phyloP scores from a whole-genome alignment of 2,888 invertebrate species.

The Morpho achilles region DNA sequence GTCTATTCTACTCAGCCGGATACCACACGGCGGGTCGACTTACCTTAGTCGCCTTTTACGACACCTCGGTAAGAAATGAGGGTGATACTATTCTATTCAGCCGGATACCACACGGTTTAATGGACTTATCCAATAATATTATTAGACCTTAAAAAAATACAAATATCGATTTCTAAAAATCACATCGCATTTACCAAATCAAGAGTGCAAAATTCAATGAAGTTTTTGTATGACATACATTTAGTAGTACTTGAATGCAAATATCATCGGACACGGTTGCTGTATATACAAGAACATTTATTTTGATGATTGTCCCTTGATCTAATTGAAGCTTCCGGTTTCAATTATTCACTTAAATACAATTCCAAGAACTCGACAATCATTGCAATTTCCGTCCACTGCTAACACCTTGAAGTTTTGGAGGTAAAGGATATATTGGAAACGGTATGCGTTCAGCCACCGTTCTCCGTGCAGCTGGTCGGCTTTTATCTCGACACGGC shows the following conservation, averaged over 20 bases:
- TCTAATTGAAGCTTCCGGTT: constrained; percentile 3
- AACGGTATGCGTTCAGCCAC: constrained; percentile 58
- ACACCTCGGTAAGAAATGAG: too few species aligned
- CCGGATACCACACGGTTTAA: too few species aligned
- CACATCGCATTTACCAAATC: too few species aligned
- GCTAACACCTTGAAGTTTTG: constrained; percentile 13
- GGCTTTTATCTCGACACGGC: constrained; percentile 71
- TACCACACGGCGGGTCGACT: too few species aligned
- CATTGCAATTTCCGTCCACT: constrained; percentile 2
- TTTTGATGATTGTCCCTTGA: not conserved
- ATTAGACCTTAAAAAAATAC: too few species aligned
- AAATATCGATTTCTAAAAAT: too few species aligned
- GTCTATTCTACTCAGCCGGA: too few species aligned
- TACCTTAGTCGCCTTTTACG: too few species aligned
- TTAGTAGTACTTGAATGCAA: not conserved
- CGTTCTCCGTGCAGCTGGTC: constrained; percentile 50
- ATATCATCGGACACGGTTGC: not conserved
- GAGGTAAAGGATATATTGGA: constrained; percentile 36
- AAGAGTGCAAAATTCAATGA: too few species aligned
- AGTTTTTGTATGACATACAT: not conserved
- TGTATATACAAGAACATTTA: not conserved
- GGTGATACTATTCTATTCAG: too few species aligned
- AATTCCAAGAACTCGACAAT: constrained; percentile 7
- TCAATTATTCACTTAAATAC: constrained; percentile 11
- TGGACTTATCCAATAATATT: too few species aligned